Evolutionary conservation across 1,140 invertebrate genomes (phyloP), one percentile per base, ranked within the genome.

Genomic region (Dendrolimus punctatus): DNA sequence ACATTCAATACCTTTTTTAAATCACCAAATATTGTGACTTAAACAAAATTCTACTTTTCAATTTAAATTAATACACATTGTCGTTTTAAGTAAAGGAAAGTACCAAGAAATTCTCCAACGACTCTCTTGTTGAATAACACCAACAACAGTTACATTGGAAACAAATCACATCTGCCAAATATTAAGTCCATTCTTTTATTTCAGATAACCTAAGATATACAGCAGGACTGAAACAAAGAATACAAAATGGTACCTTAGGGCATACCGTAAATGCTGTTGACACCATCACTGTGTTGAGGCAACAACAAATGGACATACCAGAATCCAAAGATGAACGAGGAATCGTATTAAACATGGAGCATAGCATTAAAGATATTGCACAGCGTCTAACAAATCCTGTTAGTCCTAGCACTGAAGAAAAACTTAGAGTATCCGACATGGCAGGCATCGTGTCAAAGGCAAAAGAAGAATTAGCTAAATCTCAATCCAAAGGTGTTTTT

Each of bases 371-470:
- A 87, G 95, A 96, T 88, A 86, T 96, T 53, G 95, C 94, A 39
- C 94, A 95, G 75, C 95, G 95, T 83, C 82, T 96, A 60, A 92
- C 92, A 23, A 94, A 73, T 44, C 71, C 78, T n/a, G 66, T 75
- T 5, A 79, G 68, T 55, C 73, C 77, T 23, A 90, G 68, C 82
- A 90, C 79, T 76, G 81, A 87, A 54, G 76, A 83, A 39, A 80
- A 84, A 60, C 78, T 88, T 80, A 55, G 90, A 87, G 92, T 94
- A 54, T 93, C 95, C 8, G 95, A 96, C 66, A 93, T 96, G 90
- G 93, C 93, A 57, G 96, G 96, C 39, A 89, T 98, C 54, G 96
- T 98, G 66, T 95, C 93, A 51, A 96, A 97, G 87, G 96, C 96
- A 51, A 98, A 97, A 89, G 95, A 98, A 87, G 96, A 95, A 71